Evolutionary conservation across 2,113 vertebrate genomes (phyloP).

Genomic region (Apaloderma vittatum): DNA sequence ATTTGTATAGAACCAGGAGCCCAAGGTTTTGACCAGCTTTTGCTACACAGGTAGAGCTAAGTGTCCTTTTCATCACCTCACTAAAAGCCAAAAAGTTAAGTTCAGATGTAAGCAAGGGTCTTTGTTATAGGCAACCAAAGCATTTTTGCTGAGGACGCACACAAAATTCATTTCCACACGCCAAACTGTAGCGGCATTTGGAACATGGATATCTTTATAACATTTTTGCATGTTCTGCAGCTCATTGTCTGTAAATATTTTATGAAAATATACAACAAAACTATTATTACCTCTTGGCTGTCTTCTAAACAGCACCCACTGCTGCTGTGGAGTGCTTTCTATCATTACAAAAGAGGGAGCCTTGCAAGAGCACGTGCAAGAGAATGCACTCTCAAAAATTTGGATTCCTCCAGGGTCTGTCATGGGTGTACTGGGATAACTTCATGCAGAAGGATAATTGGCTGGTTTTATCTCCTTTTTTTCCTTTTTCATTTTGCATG

Average conservation of each 20-base stretch:
- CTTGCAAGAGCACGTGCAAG: neutral
- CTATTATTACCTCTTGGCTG: neutral
- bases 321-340: neutral
- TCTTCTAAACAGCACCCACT: neutral
- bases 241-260: neutral
- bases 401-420: neutral
- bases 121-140: neutral
- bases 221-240: neutral
- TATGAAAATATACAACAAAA: neutral
- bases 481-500: neutral
- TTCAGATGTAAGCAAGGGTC: neutral
- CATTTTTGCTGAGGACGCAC: neutral
- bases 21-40: neutral
- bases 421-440: neutral
- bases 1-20: neutral
- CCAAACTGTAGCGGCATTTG: neutral
- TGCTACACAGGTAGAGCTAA: neutral
- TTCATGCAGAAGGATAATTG: neutral
- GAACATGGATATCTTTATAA: neutral
- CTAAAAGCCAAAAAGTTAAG: neutral
- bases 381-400: neutral
- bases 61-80: neutral
- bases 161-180: neutral
- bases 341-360: neutral
- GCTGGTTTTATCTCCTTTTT: neutral